Evolutionary conservation across 53 echinoderm and acorn worm genomes (phyloP).

Genomic region (Holothuria scabra): DNA sequence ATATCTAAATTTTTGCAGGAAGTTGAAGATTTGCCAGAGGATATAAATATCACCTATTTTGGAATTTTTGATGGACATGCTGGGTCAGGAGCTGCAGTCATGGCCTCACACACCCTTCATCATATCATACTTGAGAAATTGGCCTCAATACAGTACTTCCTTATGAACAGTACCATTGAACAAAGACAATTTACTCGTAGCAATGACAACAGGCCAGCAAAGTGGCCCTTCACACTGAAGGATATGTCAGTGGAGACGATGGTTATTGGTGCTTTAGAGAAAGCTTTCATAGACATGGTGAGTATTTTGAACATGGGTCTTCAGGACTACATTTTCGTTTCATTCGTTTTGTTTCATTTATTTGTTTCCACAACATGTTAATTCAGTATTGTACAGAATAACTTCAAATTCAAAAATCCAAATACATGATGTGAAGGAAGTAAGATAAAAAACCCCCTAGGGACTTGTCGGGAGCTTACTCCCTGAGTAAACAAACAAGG

Average conservation of each 20-base stretch:
- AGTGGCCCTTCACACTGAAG: constrained; percentile 88
- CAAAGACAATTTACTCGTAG: constrained; percentile 75
- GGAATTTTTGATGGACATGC: constrained; percentile 97
- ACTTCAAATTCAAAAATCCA: no score
- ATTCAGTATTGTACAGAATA: no score
- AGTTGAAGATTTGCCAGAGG: constrained; percentile 63
- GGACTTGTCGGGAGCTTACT: no score
- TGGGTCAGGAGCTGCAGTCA: constrained; percentile 86
- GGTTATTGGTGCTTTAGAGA: constrained; percentile 90
- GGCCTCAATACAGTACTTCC: constrained; percentile 81
- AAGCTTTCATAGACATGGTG: constrained; percentile 93
- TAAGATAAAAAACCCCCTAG: no score
- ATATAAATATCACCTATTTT: constrained; percentile 90
- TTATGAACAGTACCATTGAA: constrained; percentile 78
- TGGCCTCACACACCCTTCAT: constrained; percentile 86
- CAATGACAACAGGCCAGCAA: constrained; percentile 77
- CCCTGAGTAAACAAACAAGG: no score
- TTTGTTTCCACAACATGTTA: no score
- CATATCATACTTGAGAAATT: constrained; percentile 81
- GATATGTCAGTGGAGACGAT: constrained; percentile 91
- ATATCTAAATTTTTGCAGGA: constrained; percentile 56
- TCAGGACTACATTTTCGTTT: no score
- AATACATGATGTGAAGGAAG: no score
- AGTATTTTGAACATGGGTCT: constrained; percentile 26
- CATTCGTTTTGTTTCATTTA: no score